Base-by-base conservation (phyloP, 1,140 invertebrate genomes). In the Brachionus asplanchnoidis region DNA sequence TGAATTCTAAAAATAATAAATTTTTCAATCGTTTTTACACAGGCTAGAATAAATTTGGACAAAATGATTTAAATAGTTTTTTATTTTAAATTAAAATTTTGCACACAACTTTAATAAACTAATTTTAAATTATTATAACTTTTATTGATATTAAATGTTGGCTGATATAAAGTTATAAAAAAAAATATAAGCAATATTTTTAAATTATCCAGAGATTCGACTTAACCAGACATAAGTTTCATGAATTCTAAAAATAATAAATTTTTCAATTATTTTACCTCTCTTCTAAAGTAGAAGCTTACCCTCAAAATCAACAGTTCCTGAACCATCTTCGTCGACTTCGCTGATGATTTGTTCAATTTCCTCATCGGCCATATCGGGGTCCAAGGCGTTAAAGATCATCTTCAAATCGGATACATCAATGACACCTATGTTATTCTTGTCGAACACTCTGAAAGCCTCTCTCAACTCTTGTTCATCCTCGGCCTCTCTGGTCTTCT, bases 271-370 rank as follows among this genome's bases (percentile, higher is more conserved):
- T 17, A 3, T 65, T 7, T 23, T 32, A 12, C 9, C 6, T 42
- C 11, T 46, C 3, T 36, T 23, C 14, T 14, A 8, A 40, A 56
- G 14, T 28, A 87, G 14, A 40, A 40, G 12, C 9, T 68, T 73
- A 90, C 90, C 90, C 87, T 90, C 88, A 85, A 90, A 90, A 86
- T 90, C 90, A 77, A 90, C 90, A 42, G 88, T 89, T 73, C 90
- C 90, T 77, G 88, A 89, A 65, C 89, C 89, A 82, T 90, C 90
- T 12, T 89, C 90, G 85, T 90, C 90, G 14, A 89, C 89, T 84
- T 90, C 89, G 2, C 86, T 85, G 79, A 90, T 90, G 88, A 90
- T 90, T 85, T 89, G 89, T 26, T 90, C 89, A 82, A 90, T 88
- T 87, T 90, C 90, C 26, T 90, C 88, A 68, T 89, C 89, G n/a